These are phyloP conservation scores for Exocentrus adspersus DNA, from an alignment of 2,888 invertebrate species.

Conservation along the genomic window DNA sequence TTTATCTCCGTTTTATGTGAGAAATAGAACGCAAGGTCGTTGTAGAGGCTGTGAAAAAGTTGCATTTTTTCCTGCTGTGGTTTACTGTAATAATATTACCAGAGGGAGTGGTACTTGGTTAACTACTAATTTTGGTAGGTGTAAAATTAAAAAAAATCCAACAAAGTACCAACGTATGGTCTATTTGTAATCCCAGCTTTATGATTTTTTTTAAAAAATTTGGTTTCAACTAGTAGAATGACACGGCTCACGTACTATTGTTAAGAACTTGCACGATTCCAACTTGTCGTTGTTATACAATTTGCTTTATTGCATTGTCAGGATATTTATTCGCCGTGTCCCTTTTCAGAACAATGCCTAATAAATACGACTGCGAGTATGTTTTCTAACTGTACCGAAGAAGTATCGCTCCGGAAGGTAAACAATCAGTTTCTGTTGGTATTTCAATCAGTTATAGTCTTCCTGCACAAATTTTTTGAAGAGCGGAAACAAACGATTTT, in stretches of 20 bases:
- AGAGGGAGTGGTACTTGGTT: neutral
- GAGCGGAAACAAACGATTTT: too few species aligned
- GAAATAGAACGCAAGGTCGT: constrained; percentile 22
- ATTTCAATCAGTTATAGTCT: too few species aligned
- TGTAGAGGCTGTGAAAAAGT: neutral
- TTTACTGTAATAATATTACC: neutral
- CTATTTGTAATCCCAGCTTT: too few species aligned
- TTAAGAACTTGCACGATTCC: constrained; percentile 36
- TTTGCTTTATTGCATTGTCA: constrained; percentile 37
- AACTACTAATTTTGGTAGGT: too few species aligned
- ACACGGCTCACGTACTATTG: constrained; percentile 37
- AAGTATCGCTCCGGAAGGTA: neutral
- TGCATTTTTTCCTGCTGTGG: neutral
- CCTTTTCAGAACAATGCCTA: constrained; percentile 33
- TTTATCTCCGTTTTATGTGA: constrained; percentile 6
- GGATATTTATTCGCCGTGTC: constrained; percentile 29
- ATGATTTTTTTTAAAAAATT: constrained; percentile 21
- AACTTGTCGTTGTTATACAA: constrained; percentile 33
- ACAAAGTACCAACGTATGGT: too few species aligned
- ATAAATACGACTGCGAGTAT: constrained; percentile 28
- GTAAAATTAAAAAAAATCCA: too few species aligned
- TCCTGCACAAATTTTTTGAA: too few species aligned
- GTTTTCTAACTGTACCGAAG: constrained; percentile 21
- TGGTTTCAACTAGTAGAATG: constrained; percentile 26
- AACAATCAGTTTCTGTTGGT: too few species aligned